Evolutionary conservation across 2,113 vertebrate species (phyloP).

Genomic region (Daboia siamensis): DNA sequence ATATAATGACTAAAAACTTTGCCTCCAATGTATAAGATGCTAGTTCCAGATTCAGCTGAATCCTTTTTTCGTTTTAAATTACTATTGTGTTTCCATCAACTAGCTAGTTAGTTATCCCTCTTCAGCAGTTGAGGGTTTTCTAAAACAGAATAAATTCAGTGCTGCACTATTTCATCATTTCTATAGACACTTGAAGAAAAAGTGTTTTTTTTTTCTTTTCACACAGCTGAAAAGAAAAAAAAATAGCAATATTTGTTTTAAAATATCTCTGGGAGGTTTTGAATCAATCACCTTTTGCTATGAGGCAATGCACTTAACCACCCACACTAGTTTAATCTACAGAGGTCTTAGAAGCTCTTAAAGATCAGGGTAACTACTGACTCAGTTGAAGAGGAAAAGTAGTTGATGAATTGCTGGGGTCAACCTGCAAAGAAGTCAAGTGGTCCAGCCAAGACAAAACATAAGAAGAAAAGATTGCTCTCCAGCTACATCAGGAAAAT

Average conservation of each 20-base stretch:
- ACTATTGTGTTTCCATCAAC: neutral
- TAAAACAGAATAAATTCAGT: no score
- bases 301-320: neutral
- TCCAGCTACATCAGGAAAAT: neutral
- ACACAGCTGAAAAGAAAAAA: neutral
- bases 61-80: neutral
- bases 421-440: neutral
- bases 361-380: neutral
- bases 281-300: neutral
- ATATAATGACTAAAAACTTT: neutral
- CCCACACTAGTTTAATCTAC: neutral
- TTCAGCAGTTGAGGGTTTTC: neutral
- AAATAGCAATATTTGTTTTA: neutral
- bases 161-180: neutral
- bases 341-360: neutral
- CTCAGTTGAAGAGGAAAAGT: neutral
- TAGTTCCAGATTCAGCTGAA: neutral
- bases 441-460: neutral
- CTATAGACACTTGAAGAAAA: neutral
- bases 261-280: neutral
- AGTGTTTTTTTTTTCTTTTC: neutral
- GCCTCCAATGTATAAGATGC: neutral
- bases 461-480: neutral
- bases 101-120: neutral
- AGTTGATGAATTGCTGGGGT: neutral